Evolutionary conservation across 2,888 invertebrate genomes (phyloP).

Genomic region (Molorchus minor): DNA sequence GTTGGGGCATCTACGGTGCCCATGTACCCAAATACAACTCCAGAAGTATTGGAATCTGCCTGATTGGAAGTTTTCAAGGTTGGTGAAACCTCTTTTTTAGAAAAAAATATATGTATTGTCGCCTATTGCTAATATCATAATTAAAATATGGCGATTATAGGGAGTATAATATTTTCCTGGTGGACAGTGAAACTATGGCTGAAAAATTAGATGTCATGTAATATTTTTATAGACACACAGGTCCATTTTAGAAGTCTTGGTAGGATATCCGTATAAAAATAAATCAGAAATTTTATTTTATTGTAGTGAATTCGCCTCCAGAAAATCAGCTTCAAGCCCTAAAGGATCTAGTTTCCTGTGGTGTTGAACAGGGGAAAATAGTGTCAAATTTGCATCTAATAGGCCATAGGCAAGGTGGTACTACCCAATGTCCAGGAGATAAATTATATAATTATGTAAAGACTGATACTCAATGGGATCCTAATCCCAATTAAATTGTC

Average conservation of each 20-base stretch:
- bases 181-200: too few relatives aligned
- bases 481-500: constrained; percentile 26
- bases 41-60: constrained; percentile 70
- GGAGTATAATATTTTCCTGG: too few relatives aligned
- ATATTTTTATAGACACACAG: too few relatives aligned
- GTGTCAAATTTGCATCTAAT: constrained; percentile 40
- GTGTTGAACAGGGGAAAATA: constrained; percentile 36
- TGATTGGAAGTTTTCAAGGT: constrained; percentile 68
- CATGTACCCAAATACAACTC: constrained; percentile 70
- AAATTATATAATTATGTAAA: constrained; percentile 42
- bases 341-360: constrained; percentile 43
- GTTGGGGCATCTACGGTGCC: constrained; percentile 70
- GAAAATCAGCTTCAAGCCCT: constrained; percentile 39
- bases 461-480: constrained; percentile 40
- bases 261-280: not conserved
- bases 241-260: not conserved
- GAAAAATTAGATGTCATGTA: too few relatives aligned
- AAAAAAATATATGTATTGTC: constrained; percentile 1
- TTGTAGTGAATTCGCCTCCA: constrained; percentile 39
- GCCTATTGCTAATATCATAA: too few relatives aligned
- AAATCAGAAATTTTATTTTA: constrained; percentile 14
- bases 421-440: constrained; percentile 47
- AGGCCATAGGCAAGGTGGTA: constrained; percentile 47
- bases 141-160: too few relatives aligned
- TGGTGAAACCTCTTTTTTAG: not conserved